Evolutionary conservation across 2,113 vertebrate genomes (phyloP), one percentile per base, ranked within the genome.

Genomic region (Phylloscopus trochiloides): DNA sequence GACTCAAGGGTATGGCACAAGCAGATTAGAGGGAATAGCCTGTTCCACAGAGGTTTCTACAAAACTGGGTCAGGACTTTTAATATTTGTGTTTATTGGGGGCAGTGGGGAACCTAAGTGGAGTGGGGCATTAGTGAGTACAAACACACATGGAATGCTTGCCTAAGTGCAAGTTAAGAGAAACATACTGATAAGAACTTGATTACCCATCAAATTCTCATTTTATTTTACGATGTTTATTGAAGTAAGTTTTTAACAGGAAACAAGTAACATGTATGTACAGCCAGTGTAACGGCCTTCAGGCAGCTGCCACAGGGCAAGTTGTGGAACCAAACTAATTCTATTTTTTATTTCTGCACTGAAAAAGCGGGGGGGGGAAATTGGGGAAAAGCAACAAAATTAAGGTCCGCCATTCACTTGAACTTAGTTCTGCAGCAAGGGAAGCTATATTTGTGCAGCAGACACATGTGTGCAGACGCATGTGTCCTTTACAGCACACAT

Each of bases 101-200:
- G 10, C 22, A 0, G 8, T 7, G 24, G 3, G 2, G 1, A 6
- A 34, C 15, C 5, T 50, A 21, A n/a, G 38, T 6, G 11, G 43
- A 70, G 4, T 47, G 57, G 18, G 14, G n/a, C 28, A 70, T 40
- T 72, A 59, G 14, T 61, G 42, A 50, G 25, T 70, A 57, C 29
- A 80, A 40, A 66, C 15, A 76, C 36, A 70, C 20, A 66, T 4
- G 13, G 70, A 88, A 72, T 29, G 54, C 48, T 82, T 45, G 40
- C 18, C 24, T 6, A 4, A 95, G 66, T 54, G 71, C 29, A 85
- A 75, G 38, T 55, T 88, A 55, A 86, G 40, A 29, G 31, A 91
- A 86, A 86, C 19, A 73, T 11, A 52, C 32, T 59, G 36, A 42
- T 67, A 89, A 4, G 1, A 87, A 59, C 55, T 67, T 32, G 51